Base-by-base conservation (phyloP, 2,888 invertebrate species). In the Ferrisia virgata region DNA sequence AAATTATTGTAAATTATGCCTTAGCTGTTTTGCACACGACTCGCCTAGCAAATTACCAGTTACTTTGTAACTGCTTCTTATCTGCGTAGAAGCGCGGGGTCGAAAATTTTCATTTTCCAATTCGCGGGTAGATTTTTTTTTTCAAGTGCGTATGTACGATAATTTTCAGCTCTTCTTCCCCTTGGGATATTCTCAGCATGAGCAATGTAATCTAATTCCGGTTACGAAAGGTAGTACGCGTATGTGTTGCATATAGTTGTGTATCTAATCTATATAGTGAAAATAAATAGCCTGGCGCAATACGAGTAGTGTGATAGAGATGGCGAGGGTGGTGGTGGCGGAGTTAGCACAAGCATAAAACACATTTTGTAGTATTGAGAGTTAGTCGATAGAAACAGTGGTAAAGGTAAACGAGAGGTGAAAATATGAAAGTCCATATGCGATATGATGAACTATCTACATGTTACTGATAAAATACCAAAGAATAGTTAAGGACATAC, bases 341-440 rank as follows among this genome's bases (percentile, higher is more conserved):
- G 64, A 5, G 28, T 11, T 39, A 11, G 15, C 15, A 31, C 64
- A 5, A 11, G 39, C 25, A 28, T 64, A 31, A 64, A 31, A 64
- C 64, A 64, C 13, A 28, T 64, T 28, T 43, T 15, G n/a, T n/a
- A n/a, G n/a, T n/a, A n/a, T n/a, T n/a, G n/a, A n/a, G n/a, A n/a
- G n/a, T n/a, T n/a, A n/a, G n/a, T n/a, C n/a, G n/a, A n/a, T n/a
- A n/a, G n/a, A n/a, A n/a, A n/a, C n/a, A n/a, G n/a, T n/a, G n/a
- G n/a, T 47, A n/a, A 47, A n/a, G 3, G 47, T n/a, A n/a, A 53
- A 22, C 53, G 11, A 31, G 28, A 64, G 64, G 25, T 64, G 64
- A 64, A 64, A 64, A 64, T 64, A 64, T 64, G 64, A 64, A 64
- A 64, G 64, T 64, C 64, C 64, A 64, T 64, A 5, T 28, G 64